Evolutionary conservation across 2,797 vertebrate species (phyloP).

Genomic region (Molothrus ater): DNA sequence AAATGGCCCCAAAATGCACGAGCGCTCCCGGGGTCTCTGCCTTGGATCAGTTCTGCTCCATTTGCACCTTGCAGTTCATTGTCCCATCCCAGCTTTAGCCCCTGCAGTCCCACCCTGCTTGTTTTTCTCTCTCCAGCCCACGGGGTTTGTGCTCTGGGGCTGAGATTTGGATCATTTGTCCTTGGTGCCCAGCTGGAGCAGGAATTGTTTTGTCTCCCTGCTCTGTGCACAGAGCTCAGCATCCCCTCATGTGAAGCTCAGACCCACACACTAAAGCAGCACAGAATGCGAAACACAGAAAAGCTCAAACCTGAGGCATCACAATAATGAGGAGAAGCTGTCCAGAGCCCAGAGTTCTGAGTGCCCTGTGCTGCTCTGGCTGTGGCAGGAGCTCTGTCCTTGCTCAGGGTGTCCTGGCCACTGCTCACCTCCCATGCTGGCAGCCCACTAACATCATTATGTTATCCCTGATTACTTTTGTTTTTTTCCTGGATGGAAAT

Average conservation of each 20-base stretch:
- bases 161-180: no score
- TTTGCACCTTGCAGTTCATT: no score
- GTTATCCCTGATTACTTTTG: neutral
- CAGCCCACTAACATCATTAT: neutral
- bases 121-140: no score
- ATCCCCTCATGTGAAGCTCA: rapidly evolving
- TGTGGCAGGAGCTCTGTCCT: neutral
- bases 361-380: neutral
- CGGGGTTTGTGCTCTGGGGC: no score
- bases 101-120: no score
- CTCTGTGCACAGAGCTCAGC: no score
- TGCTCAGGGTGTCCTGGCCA: neutral
- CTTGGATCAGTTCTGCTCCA: no score
- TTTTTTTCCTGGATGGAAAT: neutral
- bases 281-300: rapidly evolving
- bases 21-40: no score
- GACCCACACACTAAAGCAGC: neutral
- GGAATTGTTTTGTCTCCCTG: no score
- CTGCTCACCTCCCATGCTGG: neutral
- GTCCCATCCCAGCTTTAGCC: no score
- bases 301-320: neutral
- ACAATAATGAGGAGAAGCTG: neutral
- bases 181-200: no score
- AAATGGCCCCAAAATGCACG: no score
- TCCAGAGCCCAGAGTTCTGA: neutral